These are phyloP conservation scores for Lamellibrachia luymesi DNA, from an alignment of 1,140 invertebrate genomes.

Conservation along the genomic window DNA sequence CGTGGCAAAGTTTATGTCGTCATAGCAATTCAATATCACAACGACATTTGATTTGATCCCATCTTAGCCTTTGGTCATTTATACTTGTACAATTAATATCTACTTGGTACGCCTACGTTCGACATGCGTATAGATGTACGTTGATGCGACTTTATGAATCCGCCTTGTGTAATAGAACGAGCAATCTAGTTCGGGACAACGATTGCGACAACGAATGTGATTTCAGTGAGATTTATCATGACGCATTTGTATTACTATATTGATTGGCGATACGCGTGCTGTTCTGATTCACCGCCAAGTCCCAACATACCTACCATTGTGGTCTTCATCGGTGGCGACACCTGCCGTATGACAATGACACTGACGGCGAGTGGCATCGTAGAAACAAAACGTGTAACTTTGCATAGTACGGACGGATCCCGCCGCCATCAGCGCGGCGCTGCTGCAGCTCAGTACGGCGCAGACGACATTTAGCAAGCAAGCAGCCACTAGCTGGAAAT, in stretches of 20 bases:
- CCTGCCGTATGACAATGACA: neutral
- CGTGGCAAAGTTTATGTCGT: no score
- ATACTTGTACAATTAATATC: neutral
- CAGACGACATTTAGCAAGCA: slow-evolving; percentile 8
- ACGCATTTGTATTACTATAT: neutral
- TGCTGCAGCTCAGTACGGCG: neutral
- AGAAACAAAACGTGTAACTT: neutral
- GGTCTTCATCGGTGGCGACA: neutral
- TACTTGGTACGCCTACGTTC: neutral
- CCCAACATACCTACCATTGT: neutral
- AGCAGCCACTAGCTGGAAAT: neutral
- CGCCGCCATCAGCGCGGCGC: neutral
- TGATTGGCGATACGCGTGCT: neutral
- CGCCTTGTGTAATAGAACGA: neutral
- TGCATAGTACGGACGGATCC: neutral
- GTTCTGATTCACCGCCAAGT: neutral
- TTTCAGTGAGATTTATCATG: neutral
- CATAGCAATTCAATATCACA: neutral
- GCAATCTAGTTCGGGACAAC: neutral
- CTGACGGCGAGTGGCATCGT: neutral
- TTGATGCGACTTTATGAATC: neutral
- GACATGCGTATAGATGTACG: neutral
- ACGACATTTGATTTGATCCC: neutral
- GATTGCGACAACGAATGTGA: neutral
- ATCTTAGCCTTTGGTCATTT: neutral